Percentiles rank a stretch among this genome's conserved stretches.
phyloP scores from a whole-genome alignment of 2,797 vertebrate species.

The Xiphorhynchus erythropygius region DNA sequence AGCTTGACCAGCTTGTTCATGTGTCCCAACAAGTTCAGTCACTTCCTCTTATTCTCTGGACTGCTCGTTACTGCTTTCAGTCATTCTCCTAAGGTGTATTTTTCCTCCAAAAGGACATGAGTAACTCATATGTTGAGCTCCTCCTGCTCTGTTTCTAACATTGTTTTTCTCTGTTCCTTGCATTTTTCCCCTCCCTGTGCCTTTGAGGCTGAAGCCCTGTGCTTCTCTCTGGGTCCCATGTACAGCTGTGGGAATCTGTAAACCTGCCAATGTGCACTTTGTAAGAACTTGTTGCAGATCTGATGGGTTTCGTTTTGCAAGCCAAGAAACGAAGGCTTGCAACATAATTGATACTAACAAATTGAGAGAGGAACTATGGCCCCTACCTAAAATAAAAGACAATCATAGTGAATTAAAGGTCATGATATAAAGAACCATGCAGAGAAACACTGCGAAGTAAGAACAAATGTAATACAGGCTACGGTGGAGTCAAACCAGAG shows the following conservation, averaged over 20 bases:
- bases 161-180: not conserved
- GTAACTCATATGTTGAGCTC: not conserved
- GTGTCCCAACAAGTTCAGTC: not conserved
- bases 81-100: not conserved
- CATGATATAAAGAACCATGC: not conserved
- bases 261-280: constrained; percentile 10
- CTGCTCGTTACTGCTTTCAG: not conserved
- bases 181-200: accelerated
- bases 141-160: not conserved
- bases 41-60: not conserved
- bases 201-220: not conserved
- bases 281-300: not conserved
- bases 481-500: constrained; percentile 42
- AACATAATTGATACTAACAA: constrained; percentile 23
- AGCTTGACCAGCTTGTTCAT: not conserved
- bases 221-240: not conserved
- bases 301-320: not conserved
- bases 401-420: constrained; percentile 18
- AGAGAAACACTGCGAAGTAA: constrained; percentile 5
- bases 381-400: constrained; percentile 21
- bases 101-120: not conserved
- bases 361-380: not conserved
- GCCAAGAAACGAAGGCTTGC: not conserved
- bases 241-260: constrained; percentile 10
- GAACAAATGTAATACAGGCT: constrained; percentile 14